Percentiles rank a stretch among this genome's conserved stretches.
These are phyloP conservation scores for Phaonia tiefii DNA, from an alignment of 2,888 invertebrate genomes.

Conservation along the genomic window DNA sequence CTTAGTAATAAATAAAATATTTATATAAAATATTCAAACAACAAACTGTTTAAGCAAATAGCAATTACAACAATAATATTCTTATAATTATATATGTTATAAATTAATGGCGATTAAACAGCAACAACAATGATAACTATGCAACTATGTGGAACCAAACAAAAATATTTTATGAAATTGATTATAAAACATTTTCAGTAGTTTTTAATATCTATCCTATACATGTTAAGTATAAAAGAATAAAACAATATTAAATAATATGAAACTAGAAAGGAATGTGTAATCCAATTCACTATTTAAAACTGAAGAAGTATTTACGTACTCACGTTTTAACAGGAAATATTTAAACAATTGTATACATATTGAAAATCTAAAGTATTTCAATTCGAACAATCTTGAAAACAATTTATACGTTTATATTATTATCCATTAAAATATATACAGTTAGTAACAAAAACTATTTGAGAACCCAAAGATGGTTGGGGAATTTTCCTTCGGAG, in stretches of 20 bases:
- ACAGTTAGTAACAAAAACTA: no score
- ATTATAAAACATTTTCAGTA: slow-evolving; percentile 49
- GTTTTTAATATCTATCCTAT: slow-evolving; percentile 43
- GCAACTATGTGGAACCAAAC: slow-evolving; percentile 63
- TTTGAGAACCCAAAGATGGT: no score
- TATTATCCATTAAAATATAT: no score
- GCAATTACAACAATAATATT: slow-evolving; percentile 9
- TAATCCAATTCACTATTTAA: background rate
- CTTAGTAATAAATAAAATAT: slow-evolving; percentile 1
- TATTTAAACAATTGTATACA: no score
- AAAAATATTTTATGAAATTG: slow-evolving; percentile 54
- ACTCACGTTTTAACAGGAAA: slow-evolving; percentile 34
- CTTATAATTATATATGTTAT: background rate
- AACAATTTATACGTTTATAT: no score
- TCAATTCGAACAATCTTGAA: no score
- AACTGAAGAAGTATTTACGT: slow-evolving; percentile 54
- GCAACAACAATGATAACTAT: slow-evolving; percentile 51
- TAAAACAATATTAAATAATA: slow-evolving; percentile 29
- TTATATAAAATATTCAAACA: slow-evolving; percentile 2
- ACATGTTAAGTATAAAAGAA: slow-evolving; percentile 43
- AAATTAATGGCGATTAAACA: slow-evolving; percentile 2
- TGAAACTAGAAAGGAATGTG: slow-evolving; percentile 19
- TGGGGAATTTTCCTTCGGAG: no score
- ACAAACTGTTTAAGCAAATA: background rate
- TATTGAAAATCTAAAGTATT: no score